A percentile compares a stretch with the other conserved stretches of the same genome.
These are phyloP conservation scores for Linurgus olivaceus DNA, from an alignment of 2,797 vertebrate species.

Conservation along the genomic window DNA sequence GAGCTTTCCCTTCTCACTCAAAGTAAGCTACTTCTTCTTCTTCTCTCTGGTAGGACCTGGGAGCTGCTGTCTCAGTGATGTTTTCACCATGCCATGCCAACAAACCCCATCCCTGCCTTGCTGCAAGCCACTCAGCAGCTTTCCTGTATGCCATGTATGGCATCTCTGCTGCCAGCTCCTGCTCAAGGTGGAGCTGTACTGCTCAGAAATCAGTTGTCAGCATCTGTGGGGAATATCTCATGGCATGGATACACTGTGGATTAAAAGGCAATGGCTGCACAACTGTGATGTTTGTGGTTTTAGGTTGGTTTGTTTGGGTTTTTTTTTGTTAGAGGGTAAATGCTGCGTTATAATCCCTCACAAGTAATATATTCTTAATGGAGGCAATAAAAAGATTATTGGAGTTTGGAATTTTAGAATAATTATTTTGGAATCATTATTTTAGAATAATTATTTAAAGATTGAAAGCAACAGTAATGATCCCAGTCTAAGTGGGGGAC, in stretches of 20 bases:
- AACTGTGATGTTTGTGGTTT: not conserved
- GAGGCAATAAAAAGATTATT: not conserved
- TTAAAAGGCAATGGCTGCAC: not conserved
- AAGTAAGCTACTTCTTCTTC: not conserved
- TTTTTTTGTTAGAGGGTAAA: not conserved
- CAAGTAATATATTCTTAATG: not conserved
- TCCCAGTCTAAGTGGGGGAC: not conserved
- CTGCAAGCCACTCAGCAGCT: not conserved
- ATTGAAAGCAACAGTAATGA: not conserved
- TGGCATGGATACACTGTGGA: not conserved
- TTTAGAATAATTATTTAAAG: not conserved
- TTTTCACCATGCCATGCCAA: not conserved
- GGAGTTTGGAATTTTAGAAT: not conserved
- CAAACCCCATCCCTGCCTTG: not conserved
- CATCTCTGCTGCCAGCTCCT: not conserved
- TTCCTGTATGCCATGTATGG: not conserved
- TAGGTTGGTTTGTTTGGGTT: not conserved
- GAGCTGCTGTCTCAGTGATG: not conserved
- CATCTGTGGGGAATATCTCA: not conserved
- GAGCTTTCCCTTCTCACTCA: not conserved
- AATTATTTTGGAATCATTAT: not conserved
- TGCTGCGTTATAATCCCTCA: not conserved
- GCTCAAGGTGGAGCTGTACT: not conserved
- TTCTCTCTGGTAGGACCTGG: not conserved
- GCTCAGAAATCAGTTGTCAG: not conserved